Conservation (phyloP, 2,113 vertebrate genomes). For the Oxyruncus cristatus region DNA sequence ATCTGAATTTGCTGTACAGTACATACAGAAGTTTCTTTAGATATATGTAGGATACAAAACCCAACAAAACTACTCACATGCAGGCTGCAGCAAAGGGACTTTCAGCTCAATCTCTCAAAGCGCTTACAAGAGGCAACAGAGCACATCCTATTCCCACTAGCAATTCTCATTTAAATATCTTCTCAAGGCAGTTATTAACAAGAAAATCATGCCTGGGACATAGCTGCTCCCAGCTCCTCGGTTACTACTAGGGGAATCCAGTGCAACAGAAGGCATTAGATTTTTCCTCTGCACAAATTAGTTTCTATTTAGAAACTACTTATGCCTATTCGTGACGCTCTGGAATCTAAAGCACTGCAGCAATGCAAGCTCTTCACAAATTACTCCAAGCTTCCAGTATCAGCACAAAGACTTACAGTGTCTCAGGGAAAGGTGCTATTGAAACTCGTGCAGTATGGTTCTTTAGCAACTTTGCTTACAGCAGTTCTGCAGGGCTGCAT, state of each 20-base stretch:
- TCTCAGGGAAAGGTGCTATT: not conserved
- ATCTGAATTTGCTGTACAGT: not conserved
- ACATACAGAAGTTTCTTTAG: not conserved
- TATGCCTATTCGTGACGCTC: not conserved
- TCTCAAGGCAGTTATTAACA: constrained; percentile 25
- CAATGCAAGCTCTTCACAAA: not conserved
- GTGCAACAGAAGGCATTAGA: not conserved
- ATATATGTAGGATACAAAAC: not conserved
- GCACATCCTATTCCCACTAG: constrained; percentile 8
- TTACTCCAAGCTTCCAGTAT: not conserved
- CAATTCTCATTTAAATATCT: constrained; percentile 13
- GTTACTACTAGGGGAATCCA: not conserved
- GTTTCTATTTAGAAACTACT: not conserved
- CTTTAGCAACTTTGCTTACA: not conserved
- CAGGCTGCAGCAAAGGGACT: not conserved
- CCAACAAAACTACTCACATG: not conserved
- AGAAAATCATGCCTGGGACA: constrained; percentile 20
- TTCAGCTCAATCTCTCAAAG: not conserved
- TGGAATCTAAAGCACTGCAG: not conserved
- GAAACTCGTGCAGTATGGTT: not conserved
- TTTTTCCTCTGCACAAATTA: not conserved
- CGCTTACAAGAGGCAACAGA: not conserved
- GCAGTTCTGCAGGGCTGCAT: not conserved
- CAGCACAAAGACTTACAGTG: not conserved
- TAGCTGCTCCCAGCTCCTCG: not conserved